Percentiles rank a stretch among this genome's conserved stretches.
Evolutionary conservation across 2,888 invertebrate genomes (phyloP).

Genomic region (Syrista parreyssii): DNA sequence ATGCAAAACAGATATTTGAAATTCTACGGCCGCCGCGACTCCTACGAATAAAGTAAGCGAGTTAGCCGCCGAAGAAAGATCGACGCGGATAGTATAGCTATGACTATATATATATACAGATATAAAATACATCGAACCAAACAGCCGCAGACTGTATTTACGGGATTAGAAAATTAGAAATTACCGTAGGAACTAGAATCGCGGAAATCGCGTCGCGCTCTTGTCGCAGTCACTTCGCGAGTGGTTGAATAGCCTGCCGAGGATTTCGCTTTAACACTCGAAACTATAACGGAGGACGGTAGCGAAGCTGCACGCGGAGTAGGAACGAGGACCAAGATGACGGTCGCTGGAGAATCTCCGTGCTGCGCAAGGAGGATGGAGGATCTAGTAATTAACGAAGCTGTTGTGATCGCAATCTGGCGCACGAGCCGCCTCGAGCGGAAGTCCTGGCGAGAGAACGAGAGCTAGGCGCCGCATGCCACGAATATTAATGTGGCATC

Average conservation of each 20-base stretch:
- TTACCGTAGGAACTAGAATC: background rate
- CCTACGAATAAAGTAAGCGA: conserved; percentile 10
- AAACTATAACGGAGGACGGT: background rate
- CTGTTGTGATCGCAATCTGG: conserved; percentile 58
- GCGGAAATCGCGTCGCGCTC: background rate
- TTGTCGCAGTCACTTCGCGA: background rate
- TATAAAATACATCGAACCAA: background rate
- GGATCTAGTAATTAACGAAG: conserved; percentile 59
- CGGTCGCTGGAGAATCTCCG: conserved; percentile 5
- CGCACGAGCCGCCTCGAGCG: conserved; percentile 50
- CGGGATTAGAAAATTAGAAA: background rate
- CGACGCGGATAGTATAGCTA: background rate
- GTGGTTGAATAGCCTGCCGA: background rate
- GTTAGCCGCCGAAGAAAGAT: background rate
- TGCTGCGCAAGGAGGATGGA: conserved; percentile 27
- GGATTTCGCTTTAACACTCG: background rate
- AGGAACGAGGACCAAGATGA: background rate
- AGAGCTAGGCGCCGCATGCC: conserved; percentile 30
- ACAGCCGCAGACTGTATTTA: background rate
- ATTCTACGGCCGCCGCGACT: conserved; percentile 45
- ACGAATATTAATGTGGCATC: conserved; percentile 53
- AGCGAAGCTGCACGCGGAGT: background rate
- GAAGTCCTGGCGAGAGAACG: conserved; percentile 6
- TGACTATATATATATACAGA: background rate
- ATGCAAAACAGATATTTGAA: conserved; percentile 57